phyloP scores from a whole-genome alignment of 2,888 invertebrate genomes.

The Zygogramma bicolorata region DNA sequence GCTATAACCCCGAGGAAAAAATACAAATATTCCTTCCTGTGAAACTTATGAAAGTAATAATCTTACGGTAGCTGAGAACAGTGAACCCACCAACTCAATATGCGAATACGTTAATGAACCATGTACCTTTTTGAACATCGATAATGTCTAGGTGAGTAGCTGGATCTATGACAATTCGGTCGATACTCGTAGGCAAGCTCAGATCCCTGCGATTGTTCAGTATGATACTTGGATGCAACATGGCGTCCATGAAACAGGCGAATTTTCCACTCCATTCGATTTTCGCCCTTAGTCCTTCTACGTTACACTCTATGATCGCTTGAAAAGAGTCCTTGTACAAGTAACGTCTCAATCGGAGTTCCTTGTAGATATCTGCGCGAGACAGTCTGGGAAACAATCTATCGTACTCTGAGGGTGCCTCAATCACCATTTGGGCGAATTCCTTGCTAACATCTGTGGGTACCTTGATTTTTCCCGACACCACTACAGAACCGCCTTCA shows the following conservation, averaged over 20 bases:
- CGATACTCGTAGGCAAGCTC: slow-evolving; percentile 72
- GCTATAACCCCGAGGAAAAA: too few species aligned
- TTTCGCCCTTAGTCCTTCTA: slow-evolving; percentile 62
- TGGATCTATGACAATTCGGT: slow-evolving; percentile 71
- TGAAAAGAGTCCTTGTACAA: slow-evolving; percentile 69
- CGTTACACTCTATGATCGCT: slow-evolving; percentile 67
- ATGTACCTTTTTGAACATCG: too few species aligned
- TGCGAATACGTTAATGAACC: too few species aligned
- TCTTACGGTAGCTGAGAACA: too few species aligned
- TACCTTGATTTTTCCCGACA: slow-evolving; percentile 74
- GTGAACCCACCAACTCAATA: too few species aligned
- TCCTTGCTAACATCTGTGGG: slow-evolving; percentile 66
- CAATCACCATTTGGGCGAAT: slow-evolving; percentile 17
- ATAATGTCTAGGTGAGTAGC: slow-evolving; percentile 60
- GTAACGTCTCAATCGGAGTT: slow-evolving; percentile 69
- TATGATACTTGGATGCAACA: slow-evolving; percentile 75
- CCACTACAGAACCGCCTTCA: slow-evolving; percentile 76
- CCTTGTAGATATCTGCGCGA: slow-evolving; percentile 62
- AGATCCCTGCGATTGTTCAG: slow-evolving; percentile 64
- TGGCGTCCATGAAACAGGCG: slow-evolving; percentile 77
- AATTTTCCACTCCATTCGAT: slow-evolving; percentile 75
- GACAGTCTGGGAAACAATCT: slow-evolving; percentile 12
- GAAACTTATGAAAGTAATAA: too few species aligned
- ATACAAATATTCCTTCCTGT: too few species aligned
- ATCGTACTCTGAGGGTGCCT: background rate